Conservation (phyloP, 2,113 vertebrate genomes). For the Scolopax mira region DNA sequence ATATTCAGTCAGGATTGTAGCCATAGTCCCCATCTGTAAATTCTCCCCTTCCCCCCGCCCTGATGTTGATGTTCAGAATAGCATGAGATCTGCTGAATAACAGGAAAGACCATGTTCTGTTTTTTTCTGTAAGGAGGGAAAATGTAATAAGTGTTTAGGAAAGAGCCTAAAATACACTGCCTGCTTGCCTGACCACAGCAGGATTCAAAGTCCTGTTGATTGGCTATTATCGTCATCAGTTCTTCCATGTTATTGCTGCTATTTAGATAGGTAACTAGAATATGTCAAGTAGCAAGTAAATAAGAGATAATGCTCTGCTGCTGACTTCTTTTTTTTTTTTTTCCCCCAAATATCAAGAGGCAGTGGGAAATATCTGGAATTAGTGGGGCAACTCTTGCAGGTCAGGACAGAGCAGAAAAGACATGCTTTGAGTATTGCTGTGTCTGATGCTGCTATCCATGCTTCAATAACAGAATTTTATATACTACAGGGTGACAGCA, state of each 20-base stretch:
- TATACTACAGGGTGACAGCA: background rate
- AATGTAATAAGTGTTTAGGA: conserved; percentile 31
- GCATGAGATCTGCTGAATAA: conserved; percentile 26
- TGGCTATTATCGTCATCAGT: background rate
- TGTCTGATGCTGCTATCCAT: background rate
- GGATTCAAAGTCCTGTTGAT: background rate
- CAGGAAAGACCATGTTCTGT: conserved; percentile 19
- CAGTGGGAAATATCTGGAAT: background rate
- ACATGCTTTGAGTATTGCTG: background rate
- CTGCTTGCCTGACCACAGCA: background rate
- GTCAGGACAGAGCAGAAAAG: background rate
- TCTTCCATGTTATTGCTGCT: background rate
- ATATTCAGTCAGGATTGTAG: background rate
- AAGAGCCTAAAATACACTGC: conserved; percentile 15
- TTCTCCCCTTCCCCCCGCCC: background rate
- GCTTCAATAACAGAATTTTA: background rate
- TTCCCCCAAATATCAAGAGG: background rate
- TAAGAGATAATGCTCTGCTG: background rate
- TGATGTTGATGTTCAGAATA: background rate
- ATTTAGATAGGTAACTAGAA: background rate
- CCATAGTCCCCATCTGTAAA: background rate
- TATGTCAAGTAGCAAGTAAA: background rate
- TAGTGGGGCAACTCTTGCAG: background rate
- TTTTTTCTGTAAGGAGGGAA: background rate
- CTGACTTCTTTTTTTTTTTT: background rate